Percentiles rank a stretch among this genome's conserved stretches.
Evolutionary conservation across 1,140 invertebrate species (phyloP).

Genomic region (Cepaea nemoralis): DNA sequence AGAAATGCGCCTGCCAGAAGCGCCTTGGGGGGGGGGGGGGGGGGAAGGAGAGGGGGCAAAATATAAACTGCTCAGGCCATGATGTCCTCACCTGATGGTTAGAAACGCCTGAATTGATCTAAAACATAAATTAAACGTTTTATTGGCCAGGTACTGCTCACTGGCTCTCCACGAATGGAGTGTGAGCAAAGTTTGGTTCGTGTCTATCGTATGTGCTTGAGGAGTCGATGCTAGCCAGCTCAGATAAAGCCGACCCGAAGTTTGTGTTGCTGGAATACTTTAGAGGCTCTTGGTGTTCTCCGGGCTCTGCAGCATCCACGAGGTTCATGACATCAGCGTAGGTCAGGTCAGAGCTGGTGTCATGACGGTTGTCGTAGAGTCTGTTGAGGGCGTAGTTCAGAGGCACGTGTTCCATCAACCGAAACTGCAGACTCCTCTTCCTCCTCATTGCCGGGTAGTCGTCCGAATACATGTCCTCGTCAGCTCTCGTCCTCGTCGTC

Average conservation of each 20-base stretch:
- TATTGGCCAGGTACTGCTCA: too few species aligned
- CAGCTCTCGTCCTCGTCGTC: background rate
- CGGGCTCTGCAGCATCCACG: background rate
- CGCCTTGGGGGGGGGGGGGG: too few species aligned
- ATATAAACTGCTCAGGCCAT: too few species aligned
- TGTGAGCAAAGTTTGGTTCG: background rate
- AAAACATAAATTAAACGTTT: too few species aligned
- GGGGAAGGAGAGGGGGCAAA: too few species aligned
- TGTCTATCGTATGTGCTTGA: too few species aligned
- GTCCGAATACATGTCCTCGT: background rate
- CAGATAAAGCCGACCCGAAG: too few species aligned
- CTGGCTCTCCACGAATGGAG: background rate
- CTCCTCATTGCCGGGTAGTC: background rate
- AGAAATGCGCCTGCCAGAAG: too few species aligned
- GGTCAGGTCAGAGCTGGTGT: background rate
- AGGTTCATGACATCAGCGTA: background rate
- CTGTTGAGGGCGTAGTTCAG: background rate
- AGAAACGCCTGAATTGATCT: too few species aligned
- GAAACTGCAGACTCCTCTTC: background rate
- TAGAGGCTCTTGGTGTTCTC: background rate
- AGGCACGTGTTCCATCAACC: background rate
- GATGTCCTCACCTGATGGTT: too few species aligned
- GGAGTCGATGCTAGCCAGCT: too few species aligned
- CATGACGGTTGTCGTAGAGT: background rate
- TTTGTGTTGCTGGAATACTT: too few species aligned